A percentile compares a stretch with the other conserved stretches of the same genome.
These are phyloP conservation scores for Eulemur mongoz DNA, from an alignment of 2,797 vertebrate species.

Conservation along the genomic window DNA sequence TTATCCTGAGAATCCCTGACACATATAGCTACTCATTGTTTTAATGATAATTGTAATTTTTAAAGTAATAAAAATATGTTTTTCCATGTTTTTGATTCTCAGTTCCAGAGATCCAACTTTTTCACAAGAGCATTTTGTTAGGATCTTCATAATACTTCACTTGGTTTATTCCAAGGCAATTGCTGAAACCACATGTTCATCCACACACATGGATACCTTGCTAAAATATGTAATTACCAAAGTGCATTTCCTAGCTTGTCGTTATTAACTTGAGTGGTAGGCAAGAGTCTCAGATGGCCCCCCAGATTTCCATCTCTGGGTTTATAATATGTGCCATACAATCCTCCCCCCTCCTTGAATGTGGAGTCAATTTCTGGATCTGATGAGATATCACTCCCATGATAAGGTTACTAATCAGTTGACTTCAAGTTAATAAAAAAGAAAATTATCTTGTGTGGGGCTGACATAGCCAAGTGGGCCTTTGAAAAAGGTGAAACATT, in stretches of 20 bases:
- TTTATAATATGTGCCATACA: background rate
- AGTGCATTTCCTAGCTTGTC: background rate
- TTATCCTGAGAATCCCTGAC: background rate
- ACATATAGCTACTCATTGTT: background rate
- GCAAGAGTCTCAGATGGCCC: background rate
- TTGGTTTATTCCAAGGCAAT: background rate
- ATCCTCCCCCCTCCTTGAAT: background rate
- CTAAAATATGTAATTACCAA: background rate
- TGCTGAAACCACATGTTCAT: background rate
- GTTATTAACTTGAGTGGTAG: background rate
- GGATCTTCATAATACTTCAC: background rate
- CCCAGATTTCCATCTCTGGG: background rate
- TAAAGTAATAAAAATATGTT: background rate
- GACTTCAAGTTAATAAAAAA: background rate
- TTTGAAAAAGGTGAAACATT: background rate
- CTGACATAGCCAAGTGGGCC: fast-evolving
- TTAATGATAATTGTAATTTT: background rate
- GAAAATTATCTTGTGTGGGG: background rate
- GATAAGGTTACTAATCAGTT: background rate
- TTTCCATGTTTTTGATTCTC: background rate
- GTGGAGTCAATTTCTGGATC: background rate
- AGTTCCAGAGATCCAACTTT: background rate
- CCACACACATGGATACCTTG: background rate
- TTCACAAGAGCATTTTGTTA: background rate
- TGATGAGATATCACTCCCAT: background rate